These are phyloP conservation scores for Nibea coibor DNA, from an alignment of 2,113 vertebrate genomes.

Conservation along the genomic window DNA sequence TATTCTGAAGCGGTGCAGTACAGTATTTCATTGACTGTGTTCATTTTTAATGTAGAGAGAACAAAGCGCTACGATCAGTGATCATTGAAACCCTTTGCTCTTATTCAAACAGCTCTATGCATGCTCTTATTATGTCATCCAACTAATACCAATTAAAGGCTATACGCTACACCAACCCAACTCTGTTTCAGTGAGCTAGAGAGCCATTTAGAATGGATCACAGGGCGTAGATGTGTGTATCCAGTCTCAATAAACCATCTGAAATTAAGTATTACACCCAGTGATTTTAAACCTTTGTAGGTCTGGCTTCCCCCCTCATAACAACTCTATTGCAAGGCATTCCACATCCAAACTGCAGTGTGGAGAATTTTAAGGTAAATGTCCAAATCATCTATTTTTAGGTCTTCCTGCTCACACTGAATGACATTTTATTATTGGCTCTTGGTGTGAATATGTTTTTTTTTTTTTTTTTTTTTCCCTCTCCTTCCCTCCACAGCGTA, in stretches of 20 bases:
- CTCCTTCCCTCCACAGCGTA: slow-evolving; percentile 54
- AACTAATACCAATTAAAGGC: slow-evolving; percentile 62
- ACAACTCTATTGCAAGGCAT: slow-evolving; percentile 60
- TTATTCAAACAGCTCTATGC: slow-evolving; percentile 45
- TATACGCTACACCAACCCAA: slow-evolving; percentile 43
- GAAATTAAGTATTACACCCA: slow-evolving; percentile 59
- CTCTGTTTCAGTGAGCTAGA: slow-evolving; percentile 41
- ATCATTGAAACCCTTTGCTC: slow-evolving; percentile 57
- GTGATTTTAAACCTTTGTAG: slow-evolving; percentile 61
- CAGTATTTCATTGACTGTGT: slow-evolving; percentile 38
- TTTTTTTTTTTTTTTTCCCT: neutral
- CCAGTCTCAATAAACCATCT: slow-evolving; percentile 33
- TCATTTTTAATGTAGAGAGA: slow-evolving; percentile 54
- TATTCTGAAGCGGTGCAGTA: slow-evolving; percentile 41
- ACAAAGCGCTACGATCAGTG: slow-evolving; percentile 54
- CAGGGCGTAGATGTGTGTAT: slow-evolving; percentile 36
- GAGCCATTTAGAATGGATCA: slow-evolving; percentile 52
- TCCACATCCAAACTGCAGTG: slow-evolving; percentile 41
- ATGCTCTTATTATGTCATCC: slow-evolving; percentile 64
- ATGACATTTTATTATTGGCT: slow-evolving; percentile 73
- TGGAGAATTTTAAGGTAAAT: slow-evolving; percentile 69
- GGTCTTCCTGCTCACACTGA: slow-evolving; percentile 50
- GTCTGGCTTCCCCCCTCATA: slow-evolving; percentile 39
- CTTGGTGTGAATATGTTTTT: slow-evolving; percentile 60
- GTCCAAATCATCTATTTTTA: slow-evolving; percentile 74